Evolutionary conservation across 2,113 vertebrate species (phyloP).

Genomic region (Brachionichthys hirsutus): DNA sequence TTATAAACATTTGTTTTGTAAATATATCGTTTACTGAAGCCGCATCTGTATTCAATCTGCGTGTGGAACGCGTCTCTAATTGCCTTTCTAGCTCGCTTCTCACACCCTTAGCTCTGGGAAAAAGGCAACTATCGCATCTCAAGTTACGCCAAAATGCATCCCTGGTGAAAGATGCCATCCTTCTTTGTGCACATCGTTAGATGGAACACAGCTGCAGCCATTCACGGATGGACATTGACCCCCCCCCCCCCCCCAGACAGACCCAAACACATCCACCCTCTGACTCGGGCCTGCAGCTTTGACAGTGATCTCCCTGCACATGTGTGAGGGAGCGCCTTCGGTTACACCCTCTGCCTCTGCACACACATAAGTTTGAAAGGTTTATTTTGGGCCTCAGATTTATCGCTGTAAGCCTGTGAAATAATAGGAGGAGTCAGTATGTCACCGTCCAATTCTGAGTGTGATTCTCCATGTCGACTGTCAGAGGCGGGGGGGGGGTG

Average conservation of each 20-base stretch:
- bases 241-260: constrained; percentile 27
- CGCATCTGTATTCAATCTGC: background rate
- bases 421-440: constrained; percentile 68
- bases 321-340: constrained; percentile 79
- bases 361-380: constrained; percentile 60
- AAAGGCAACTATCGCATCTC: constrained; percentile 5
- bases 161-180: constrained; percentile 25
- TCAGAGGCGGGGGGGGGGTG: no score
- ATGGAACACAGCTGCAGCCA: constrained; percentile 42
- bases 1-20: constrained; percentile 22
- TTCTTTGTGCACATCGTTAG: constrained; percentile 32
- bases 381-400: constrained; percentile 79
- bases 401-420: constrained; percentile 50
- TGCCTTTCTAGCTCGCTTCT: constrained; percentile 11
- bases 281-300: constrained; percentile 57
- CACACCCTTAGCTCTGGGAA: constrained; percentile 10
- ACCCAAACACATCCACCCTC: constrained; percentile 31
- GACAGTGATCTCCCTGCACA: constrained; percentile 87
- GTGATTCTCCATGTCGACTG: constrained; percentile 40
- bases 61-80: constrained; percentile 10
- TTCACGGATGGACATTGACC: constrained; percentile 29
- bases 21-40: constrained; percentile 13
- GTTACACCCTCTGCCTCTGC: constrained; percentile 75
- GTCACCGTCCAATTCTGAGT: constrained; percentile 46
- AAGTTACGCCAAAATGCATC: constrained; percentile 8